phyloP scores from a whole-genome alignment of 2,888 invertebrate genomes.

The Drosophila subquinaria region DNA sequence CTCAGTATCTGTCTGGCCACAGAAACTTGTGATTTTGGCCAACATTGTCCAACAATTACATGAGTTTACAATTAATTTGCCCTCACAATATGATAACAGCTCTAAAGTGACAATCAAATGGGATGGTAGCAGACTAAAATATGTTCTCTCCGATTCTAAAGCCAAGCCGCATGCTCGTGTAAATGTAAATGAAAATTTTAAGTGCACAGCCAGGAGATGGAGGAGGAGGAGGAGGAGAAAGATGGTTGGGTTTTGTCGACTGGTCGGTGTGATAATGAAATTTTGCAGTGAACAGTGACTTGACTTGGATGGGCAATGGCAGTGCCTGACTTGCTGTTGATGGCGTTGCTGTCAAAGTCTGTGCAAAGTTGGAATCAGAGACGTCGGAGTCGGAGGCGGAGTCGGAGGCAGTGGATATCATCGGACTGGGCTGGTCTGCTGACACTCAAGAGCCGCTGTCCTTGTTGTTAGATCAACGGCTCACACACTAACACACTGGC shows the following conservation, averaged over 20 bases:
- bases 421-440: constrained; percentile 7
- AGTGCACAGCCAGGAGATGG: constrained; percentile 13
- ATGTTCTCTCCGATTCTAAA: constrained; percentile 12
- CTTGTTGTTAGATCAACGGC: constrained; percentile 57
- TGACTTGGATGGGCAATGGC: constrained; percentile 5
- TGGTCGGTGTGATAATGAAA: constrained; percentile 48
- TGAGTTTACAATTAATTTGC: constrained; percentile 78
- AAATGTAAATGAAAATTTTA: constrained; percentile 48
- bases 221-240: not conserved
- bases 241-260: not conserved
- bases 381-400: constrained; percentile 1
- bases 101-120: constrained; percentile 52
- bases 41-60: constrained; percentile 74
- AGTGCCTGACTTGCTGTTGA: constrained; percentile 22
- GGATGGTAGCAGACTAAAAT: constrained; percentile 6
- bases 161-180: constrained; percentile 37
- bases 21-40: constrained; percentile 33
- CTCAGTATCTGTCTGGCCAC: constrained; percentile 16
- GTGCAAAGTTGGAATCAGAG: constrained; percentile 1
- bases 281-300: constrained; percentile 31
- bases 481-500: constrained; percentile 12
- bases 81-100: constrained; percentile 59
- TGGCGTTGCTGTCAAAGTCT: constrained; percentile 35
- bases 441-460: constrained; percentile 43
- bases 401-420: constrained; percentile 20